Base-by-base conservation (phyloP, 2,797 vertebrate genomes). In the Ciconia nigra region DNA sequence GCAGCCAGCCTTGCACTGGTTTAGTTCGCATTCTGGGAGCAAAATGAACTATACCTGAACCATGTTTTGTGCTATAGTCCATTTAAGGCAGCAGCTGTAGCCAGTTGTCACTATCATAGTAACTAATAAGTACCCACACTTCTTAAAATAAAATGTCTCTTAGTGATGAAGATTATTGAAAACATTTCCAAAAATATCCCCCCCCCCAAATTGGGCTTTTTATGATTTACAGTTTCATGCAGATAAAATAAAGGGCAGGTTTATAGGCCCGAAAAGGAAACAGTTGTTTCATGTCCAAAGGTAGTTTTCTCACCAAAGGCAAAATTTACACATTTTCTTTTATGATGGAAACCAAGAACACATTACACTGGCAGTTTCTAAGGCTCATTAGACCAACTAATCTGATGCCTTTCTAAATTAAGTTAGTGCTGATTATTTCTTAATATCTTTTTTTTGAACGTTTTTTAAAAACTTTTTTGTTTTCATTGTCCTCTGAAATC, bases 301-400 rank as follows among this genome's bases (percentile, higher is more conserved):
- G 59, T 33, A 80, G 35, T 91, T 90, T 90, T 62, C n/a, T 89
- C 26, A 69, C 31, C n/a, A 69, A 91, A 72, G 33, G 47, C 71
- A 83, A 91, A 83, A 78, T 88, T 58, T 93, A 71, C n/a, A 87
- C 26, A 55, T 67, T 70, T 89, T 37, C 13, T 87, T 88, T 84
- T 89, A 80, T 67, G 74, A 47, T 77, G 37, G 49, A 93, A 94
- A 67, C 79, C 69, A 94, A 69, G 37, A 95, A 67, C 47, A 72
- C 66, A 83, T 94, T 93, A 79, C 26, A 37, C 41, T 66, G 47
- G 39, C 66, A 84, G 39, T 84, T 95, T 88, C 55, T 89, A 87
- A 91, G 83, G 70, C 62, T 94, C 83, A 87, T 96, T 95, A 91
- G 39, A 79, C 35, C 54, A 90, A 83, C 46, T 91, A 66, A 87